Percentiles rank a stretch among this genome's conserved stretches.
These are phyloP conservation scores for Mastigias papua DNA, from an alignment of 30 jellyfish, hydroid and myxozoan genomes.

Conservation along the genomic window DNA sequence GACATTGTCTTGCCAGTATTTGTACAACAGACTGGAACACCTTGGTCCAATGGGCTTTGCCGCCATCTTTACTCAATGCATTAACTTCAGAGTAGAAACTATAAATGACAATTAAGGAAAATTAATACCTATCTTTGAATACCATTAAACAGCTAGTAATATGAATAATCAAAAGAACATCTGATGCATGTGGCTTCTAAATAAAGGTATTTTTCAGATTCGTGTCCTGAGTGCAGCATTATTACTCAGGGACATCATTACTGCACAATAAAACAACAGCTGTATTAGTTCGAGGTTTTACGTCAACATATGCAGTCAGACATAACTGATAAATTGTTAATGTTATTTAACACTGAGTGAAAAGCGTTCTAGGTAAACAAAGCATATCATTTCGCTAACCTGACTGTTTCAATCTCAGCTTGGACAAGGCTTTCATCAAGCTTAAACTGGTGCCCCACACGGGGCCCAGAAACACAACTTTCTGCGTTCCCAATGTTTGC, in stretches of 20 bases:
- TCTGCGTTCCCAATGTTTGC: slow-evolving; percentile 69
- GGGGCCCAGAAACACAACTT: slow-evolving; percentile 70
- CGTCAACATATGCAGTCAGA: no score
- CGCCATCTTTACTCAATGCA: slow-evolving; percentile 75
- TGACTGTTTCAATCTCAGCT: slow-evolving; percentile 33
- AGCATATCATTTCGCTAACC: background rate
- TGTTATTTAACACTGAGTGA: background rate
- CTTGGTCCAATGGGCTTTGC: slow-evolving; percentile 81
- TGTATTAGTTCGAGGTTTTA: no score
- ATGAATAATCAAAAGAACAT: background rate
- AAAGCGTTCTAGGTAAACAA: background rate
- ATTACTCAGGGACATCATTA: no score
- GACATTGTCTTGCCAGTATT: slow-evolving; percentile 70
- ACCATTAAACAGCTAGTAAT: background rate
- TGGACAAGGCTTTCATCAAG: slow-evolving; percentile 46
- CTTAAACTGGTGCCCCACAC: slow-evolving; percentile 67
- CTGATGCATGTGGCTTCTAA: background rate
- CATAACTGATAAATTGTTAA: background rate
- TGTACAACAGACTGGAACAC: slow-evolving; percentile 76
- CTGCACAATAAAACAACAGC: no score
- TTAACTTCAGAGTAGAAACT: slow-evolving; percentile 93
- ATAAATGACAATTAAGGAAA: background rate
- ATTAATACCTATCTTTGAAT: background rate
- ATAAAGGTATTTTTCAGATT: background rate
- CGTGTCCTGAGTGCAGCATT: no score